Percentiles rank a stretch among this genome's conserved stretches.
Evolutionary conservation across 2,113 vertebrate species (phyloP).

Genomic region (Ophthalmolycus amberensis): DNA sequence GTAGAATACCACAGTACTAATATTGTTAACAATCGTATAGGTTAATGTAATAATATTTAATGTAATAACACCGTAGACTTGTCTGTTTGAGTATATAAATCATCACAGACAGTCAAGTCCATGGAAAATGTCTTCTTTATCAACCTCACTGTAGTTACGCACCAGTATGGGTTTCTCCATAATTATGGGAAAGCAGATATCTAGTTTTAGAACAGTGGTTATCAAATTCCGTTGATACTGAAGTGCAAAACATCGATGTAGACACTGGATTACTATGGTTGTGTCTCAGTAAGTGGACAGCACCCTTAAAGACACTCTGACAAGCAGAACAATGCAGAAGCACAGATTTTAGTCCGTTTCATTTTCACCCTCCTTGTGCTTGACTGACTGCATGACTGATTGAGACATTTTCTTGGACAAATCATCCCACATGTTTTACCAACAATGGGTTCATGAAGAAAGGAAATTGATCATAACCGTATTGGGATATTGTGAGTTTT

Average conservation of each 20-base stretch:
- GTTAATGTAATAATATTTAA: not conserved
- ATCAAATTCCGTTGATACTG: slow-evolving; percentile 22
- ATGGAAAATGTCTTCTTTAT: not conserved
- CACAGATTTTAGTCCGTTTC: slow-evolving; percentile 31
- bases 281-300: slow-evolving; percentile 44
- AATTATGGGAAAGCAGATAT: slow-evolving; percentile 7
- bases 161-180: not conserved
- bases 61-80: not conserved
- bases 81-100: not conserved
- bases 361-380: slow-evolving; percentile 26
- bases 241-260: slow-evolving; percentile 16
- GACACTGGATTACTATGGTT: slow-evolving; percentile 41
- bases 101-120: not conserved
- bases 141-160: not conserved
- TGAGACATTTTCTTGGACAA: slow-evolving; percentile 27
- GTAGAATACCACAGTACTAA: too few species aligned
- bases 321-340: slow-evolving; percentile 52
- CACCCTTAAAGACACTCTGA: slow-evolving; percentile 14
- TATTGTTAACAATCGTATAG: too few species aligned
- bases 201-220: slow-evolving; percentile 1
- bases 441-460: slow-evolving; percentile 9
- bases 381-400: slow-evolving; percentile 38
- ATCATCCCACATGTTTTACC: slow-evolving; percentile 5
- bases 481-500: not conserved
- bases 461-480: not conserved